Conservation (phyloP, 2,888 invertebrate species). For the Tetramorium bicarinatum region DNA sequence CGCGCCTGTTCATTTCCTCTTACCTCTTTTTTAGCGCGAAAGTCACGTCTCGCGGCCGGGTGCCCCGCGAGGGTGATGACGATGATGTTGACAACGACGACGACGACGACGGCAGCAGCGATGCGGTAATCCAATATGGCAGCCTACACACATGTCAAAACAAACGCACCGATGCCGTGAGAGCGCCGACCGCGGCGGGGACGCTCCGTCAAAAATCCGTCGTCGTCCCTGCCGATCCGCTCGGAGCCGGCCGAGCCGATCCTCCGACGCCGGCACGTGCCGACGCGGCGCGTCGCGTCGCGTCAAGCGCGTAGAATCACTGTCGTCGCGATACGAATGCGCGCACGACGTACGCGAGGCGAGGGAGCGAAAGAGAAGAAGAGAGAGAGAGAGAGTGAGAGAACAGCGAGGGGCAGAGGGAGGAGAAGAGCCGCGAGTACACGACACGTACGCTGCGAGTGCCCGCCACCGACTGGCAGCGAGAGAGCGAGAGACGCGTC, state of each 20-base stretch:
- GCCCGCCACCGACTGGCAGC: slow-evolving; percentile 69
- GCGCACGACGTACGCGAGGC: slow-evolving; percentile 32
- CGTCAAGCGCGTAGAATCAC: slow-evolving; percentile 40
- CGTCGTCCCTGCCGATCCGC: neutral
- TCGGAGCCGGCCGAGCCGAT: neutral
- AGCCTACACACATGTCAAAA: slow-evolving; percentile 84
- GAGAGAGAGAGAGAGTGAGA: neutral
- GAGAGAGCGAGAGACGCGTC: slow-evolving; percentile 53
- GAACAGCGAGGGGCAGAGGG: neutral
- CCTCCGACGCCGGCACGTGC: slow-evolving; percentile 43
- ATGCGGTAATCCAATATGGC: slow-evolving; percentile 83
- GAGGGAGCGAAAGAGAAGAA: slow-evolving; percentile 15
- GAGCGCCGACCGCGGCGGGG: slow-evolving; percentile 24
- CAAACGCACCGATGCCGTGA: slow-evolving; percentile 78
- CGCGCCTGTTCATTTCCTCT: neutral
- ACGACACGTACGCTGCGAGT: slow-evolving; percentile 52
- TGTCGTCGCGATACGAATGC: slow-evolving; percentile 13
- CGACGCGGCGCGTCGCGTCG: slow-evolving; percentile 64
- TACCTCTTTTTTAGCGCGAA: slow-evolving; percentile 69
- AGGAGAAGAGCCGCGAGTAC: neutral
- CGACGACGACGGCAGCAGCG: slow-evolving; percentile 30
- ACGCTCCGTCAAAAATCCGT: slow-evolving; percentile 13
- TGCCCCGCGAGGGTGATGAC: slow-evolving; percentile 4
- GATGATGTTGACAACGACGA: neutral
- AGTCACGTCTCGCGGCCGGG: slow-evolving; percentile 53